Evolutionary conservation across 2,113 vertebrate genomes (phyloP), one percentile per base, ranked within the genome.

Genomic region (Oxyura jamaicensis): DNA sequence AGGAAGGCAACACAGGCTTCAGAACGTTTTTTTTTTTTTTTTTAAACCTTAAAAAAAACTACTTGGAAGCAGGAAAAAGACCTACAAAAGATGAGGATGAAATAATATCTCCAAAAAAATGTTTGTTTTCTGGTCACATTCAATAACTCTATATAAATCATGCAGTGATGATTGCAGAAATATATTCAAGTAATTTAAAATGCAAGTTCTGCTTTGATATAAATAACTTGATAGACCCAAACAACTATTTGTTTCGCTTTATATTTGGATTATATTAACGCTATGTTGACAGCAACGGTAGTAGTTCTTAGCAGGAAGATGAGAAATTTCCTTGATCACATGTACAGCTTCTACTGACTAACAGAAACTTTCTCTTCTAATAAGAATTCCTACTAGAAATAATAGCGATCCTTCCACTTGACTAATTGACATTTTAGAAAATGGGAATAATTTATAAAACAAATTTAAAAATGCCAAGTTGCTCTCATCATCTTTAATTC

Each of bases 281-380:
- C 62, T 67, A 44, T 18, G 68, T 4, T 76, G 60, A 29, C 26
- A 86, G 13, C 18, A 81, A 26, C 0, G 0, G 42, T 0, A 50
- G 11, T 0, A 48, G 21, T n/a, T 75, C 56, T 46, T 46, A 62
- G 69, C 66, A 63, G n/a, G 46, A 83, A 74, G 41, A 73, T 48
- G 9, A 83, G 22, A 46, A 26, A 86, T 72, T 83, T 72, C 65
- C 65, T 15, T 46, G 58, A 81, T 71, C 48, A 42, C 2, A 12
- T 14, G 26, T 13, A 8, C n/a, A 58, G 50, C 44, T 65, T 58
- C 60, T 66, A 16, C 63, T 28, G 35, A 66, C 67, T 79, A 53
- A 60, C 23, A 53, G 11, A 25, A 94, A 19, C 41, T 39, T 33
- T 53, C 36, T 65, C 46, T 36, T 46, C 25, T 11, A 25, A 15